These are phyloP conservation scores for Zeus faber DNA, from an alignment of 2,113 vertebrate species.

Conservation along the genomic window DNA sequence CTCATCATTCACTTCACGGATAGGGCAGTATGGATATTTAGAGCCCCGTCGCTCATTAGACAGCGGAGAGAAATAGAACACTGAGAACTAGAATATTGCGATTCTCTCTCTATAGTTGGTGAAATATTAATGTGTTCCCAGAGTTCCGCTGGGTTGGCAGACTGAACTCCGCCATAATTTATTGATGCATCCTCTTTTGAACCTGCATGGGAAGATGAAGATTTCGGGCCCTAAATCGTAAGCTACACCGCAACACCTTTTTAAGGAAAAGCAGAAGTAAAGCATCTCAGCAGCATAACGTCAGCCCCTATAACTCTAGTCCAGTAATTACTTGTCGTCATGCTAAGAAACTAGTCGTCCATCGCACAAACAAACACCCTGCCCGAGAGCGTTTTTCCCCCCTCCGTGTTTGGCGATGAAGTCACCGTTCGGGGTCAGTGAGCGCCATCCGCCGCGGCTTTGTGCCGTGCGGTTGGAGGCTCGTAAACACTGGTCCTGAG, in stretches of 20 bases:
- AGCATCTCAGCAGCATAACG: slow-evolving; percentile 22
- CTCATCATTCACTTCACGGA: slow-evolving; percentile 54
- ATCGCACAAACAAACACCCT: slow-evolving; percentile 34
- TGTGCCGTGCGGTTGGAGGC: slow-evolving; percentile 51
- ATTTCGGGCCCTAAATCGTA: too few species aligned
- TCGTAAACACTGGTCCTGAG: slow-evolving; percentile 52
- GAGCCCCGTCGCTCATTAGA: slow-evolving; percentile 33
- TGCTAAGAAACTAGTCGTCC: slow-evolving; percentile 20
- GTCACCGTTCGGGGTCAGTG: slow-evolving; percentile 47
- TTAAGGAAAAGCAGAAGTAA: too few species aligned
- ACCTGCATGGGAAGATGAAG: too few species aligned
- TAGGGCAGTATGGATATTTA: slow-evolving; percentile 39
- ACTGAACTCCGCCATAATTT: slow-evolving; percentile 24
- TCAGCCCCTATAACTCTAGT: slow-evolving; percentile 11
- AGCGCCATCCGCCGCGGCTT: slow-evolving; percentile 46
- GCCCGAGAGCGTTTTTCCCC: slow-evolving; percentile 27
- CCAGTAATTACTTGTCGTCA: slow-evolving; percentile 32
- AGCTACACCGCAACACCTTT: too few species aligned
- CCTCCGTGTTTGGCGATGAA: slow-evolving; percentile 32
- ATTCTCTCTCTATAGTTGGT: too few species aligned
- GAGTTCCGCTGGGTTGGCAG: slow-evolving; percentile 17
- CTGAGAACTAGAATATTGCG: not conserved
- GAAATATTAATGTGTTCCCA: slow-evolving; percentile 50
- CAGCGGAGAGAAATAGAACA: slow-evolving; percentile 27
- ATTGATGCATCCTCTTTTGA: slow-evolving; percentile 24